phyloP scores from a whole-genome alignment of 1,140 invertebrate genomes.

The Monochamus saltuarius region DNA sequence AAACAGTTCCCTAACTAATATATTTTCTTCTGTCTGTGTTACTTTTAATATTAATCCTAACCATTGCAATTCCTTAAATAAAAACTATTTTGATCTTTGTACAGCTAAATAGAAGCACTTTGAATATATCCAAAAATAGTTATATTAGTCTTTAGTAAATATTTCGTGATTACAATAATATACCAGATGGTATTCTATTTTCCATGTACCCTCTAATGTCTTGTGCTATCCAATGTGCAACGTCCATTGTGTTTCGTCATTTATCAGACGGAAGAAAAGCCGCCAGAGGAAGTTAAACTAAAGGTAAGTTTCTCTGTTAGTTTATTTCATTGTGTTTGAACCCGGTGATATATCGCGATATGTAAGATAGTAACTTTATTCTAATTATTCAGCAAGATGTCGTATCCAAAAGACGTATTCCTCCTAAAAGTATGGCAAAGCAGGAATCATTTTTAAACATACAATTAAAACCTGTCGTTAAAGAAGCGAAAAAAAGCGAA shows the following conservation, averaged over 20 bases:
- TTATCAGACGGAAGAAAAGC: constrained; percentile 41
- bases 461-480: constrained; percentile 62
- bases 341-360: background rate
- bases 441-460: constrained; percentile 60
- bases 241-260: constrained; percentile 29
- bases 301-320: constrained; percentile 41
- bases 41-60: background rate
- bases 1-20: background rate
- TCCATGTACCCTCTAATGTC: background rate
- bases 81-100: no score
- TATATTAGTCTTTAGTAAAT: no score
- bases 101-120: no score
- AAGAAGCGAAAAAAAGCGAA: constrained; percentile 51
- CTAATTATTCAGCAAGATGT: constrained; percentile 48
- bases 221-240: constrained; percentile 24
- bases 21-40: background rate
- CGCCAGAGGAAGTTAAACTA: constrained; percentile 33
- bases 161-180: background rate
- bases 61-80: no score
- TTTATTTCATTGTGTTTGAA: constrained; percentile 10
- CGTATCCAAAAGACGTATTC: constrained; percentile 55
- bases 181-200: constrained; percentile 16
- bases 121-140: no score
- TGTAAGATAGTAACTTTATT: constrained; percentile 8
- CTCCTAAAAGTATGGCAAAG: constrained; percentile 59